Conservation (phyloP, 2,797 vertebrate genomes). For the Esox masquinongy region DNA sequence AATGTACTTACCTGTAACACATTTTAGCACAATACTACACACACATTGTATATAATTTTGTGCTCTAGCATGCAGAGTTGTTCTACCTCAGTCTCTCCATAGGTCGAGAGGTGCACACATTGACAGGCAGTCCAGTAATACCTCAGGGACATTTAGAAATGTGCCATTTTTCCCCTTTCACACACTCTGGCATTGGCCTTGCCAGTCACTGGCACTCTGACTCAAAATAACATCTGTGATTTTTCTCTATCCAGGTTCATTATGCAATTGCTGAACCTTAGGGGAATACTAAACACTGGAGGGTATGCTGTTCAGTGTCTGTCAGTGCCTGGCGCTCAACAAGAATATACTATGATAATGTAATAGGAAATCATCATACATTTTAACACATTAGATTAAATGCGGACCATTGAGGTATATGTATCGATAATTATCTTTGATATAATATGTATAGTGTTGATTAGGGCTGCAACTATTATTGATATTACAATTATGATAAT, state of each 20-base stretch:
- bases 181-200: conserved; percentile 3
- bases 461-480: too few species aligned
- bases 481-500: too few species aligned
- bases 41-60: too few species aligned
- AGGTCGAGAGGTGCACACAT: too few species aligned
- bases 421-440: not conserved
- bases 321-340: conserved; percentile 21
- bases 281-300: conserved; percentile 43
- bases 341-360: not conserved
- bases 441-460: not conserved
- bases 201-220: conserved; percentile 57
- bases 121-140: too few species aligned
- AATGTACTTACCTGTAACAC: too few species aligned
- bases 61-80: too few species aligned
- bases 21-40: too few species aligned
- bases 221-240: conserved; percentile 67
- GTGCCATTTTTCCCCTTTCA: too few species aligned
- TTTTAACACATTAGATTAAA: not conserved
- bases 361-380: not conserved
- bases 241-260: conserved; percentile 59
- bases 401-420: not conserved
- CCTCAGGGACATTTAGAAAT: too few species aligned
- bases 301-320: conserved; percentile 29
- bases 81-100: too few species aligned
- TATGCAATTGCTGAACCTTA: conserved; percentile 56